Percentiles rank a stretch among this genome's conserved stretches.
phyloP scores from a whole-genome alignment of 2,797 vertebrate species.

The Myiotriccus ornatus region DNA sequence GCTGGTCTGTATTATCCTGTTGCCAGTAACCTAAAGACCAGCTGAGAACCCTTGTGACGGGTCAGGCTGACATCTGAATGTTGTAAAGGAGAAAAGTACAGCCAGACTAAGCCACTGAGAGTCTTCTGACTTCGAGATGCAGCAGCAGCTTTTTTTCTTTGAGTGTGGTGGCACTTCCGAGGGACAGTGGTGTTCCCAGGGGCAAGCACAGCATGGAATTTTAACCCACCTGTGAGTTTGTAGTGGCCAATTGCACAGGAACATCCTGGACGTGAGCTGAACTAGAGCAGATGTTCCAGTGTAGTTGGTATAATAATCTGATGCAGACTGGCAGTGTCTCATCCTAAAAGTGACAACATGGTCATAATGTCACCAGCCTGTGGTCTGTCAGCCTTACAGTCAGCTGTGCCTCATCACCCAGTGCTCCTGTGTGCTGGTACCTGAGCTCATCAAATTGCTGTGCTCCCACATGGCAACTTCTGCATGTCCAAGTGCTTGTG shows the following conservation, averaged over 20 bases:
- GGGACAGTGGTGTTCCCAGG: not conserved
- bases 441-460: not conserved
- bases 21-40: slow-evolving; percentile 25
- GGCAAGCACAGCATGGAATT: not conserved
- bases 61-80: slow-evolving; percentile 51
- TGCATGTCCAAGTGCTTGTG: not conserved
- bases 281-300: not conserved
- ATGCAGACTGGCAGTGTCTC: not conserved
- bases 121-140: not conserved
- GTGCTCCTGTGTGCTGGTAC: not conserved
- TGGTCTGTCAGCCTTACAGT: not conserved
- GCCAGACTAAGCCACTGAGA: not conserved
- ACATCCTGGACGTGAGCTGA: not conserved
- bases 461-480: not conserved
- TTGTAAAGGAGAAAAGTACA: not conserved
- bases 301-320: not conserved
- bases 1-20: slow-evolving; percentile 21
- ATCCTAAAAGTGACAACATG: not conserved
- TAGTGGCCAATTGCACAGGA: not conserved
- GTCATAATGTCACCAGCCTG: not conserved
- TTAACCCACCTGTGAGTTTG: not conserved
- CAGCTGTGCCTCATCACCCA: not conserved
- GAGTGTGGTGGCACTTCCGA: not conserved
- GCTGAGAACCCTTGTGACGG: slow-evolving; percentile 24
- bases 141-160: not conserved